Conservation (phyloP, 2,888 invertebrate species). For the Phaedon cochleariae region DNA sequence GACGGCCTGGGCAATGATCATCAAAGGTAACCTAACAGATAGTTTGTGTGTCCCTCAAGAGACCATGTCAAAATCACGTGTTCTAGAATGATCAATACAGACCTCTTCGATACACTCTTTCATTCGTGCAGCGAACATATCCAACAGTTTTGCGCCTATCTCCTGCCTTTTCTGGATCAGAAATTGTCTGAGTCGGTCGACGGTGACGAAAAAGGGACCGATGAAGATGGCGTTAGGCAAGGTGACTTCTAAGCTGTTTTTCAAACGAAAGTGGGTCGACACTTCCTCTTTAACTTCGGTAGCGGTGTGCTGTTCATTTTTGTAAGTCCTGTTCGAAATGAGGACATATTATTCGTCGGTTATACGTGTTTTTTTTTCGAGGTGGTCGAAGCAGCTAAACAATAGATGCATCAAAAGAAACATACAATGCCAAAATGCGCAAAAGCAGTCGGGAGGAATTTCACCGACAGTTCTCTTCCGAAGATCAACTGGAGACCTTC, state of each 20-base stretch:
- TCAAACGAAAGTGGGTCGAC: constrained; percentile 72
- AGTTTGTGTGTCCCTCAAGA: no score
- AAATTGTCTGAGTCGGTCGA: constrained; percentile 72
- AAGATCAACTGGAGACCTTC: no score
- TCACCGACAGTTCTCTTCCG: no score
- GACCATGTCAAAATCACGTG: no score
- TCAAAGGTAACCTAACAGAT: no score
- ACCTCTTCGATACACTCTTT: constrained; percentile 69
- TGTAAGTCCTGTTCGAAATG: constrained; percentile 59
- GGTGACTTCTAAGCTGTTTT: constrained; percentile 70
- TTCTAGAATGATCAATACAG: no score
- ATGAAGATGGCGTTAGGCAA: constrained; percentile 78
- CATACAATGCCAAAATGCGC: no score
- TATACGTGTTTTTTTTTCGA: neutral
- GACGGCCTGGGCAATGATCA: no score
- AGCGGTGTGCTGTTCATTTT: constrained; percentile 71
- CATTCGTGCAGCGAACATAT: constrained; percentile 76
- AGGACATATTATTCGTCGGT: neutral
- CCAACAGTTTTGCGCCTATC: constrained; percentile 73
- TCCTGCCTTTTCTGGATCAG: constrained; percentile 77
- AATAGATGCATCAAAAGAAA: no score
- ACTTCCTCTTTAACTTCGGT: constrained; percentile 78
- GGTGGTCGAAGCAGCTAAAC: no score
- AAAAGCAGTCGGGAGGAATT: no score
- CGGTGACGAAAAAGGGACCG: constrained; percentile 79